Evolutionary conservation across 2,797 vertebrate genomes (phyloP).

Genomic region (Hapalemur alaotrensis): DNA sequence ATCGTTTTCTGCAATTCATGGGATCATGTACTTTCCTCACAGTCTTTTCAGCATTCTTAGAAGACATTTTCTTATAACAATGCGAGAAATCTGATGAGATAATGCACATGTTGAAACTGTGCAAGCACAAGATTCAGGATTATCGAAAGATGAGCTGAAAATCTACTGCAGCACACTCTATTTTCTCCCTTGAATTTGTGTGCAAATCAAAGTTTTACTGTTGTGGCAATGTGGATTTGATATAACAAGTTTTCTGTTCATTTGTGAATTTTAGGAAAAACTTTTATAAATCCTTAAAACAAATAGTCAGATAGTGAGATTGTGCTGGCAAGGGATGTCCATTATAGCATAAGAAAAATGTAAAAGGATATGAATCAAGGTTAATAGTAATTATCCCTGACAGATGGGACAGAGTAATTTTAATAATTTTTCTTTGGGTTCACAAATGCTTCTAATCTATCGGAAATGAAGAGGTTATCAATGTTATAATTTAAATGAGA

Average conservation of each 20-base stretch:
- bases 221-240: not conserved
- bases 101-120: not conserved
- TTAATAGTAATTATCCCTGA: slow-evolving; percentile 7
- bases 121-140: not conserved
- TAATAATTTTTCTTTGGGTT: not conserved
- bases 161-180: not conserved
- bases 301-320: not conserved
- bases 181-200: not conserved
- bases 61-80: slow-evolving; percentile 1
- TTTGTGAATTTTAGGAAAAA: not conserved
- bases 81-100: not conserved
- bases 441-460: not conserved
- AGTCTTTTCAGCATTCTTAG: not conserved
- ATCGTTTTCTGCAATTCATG: not conserved
- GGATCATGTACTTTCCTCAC: not conserved
- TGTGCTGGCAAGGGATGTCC: not conserved
- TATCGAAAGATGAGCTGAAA: not conserved
- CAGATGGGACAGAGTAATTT: not conserved
- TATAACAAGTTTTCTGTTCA: not conserved
- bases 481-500: not conserved
- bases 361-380: not conserved
- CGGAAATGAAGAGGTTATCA: not conserved
- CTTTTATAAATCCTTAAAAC: not conserved
- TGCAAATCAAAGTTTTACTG: not conserved
- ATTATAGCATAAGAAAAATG: not conserved